Conservation (phyloP, 2,113 vertebrate species). For the Guaruba guarouba region DNA sequence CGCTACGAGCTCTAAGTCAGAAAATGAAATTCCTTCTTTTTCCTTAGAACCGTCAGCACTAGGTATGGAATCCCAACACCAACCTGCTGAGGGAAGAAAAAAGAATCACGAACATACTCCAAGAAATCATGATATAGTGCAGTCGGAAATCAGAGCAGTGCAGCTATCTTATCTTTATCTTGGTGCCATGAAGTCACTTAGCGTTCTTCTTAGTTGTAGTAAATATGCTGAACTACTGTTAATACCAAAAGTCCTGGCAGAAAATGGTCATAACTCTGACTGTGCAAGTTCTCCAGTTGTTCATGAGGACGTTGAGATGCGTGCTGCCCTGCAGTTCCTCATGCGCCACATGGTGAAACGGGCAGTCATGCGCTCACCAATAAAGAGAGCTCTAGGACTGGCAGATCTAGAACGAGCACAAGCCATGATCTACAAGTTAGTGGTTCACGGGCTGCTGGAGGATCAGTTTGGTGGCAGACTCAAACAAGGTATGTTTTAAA, state of each 20-base stretch:
- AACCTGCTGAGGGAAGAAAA: constrained; percentile 78
- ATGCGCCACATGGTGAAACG: constrained; percentile 99
- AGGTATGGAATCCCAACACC: constrained; percentile 70
- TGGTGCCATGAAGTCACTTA: constrained; percentile 95
- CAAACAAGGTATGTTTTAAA: constrained; percentile 79
- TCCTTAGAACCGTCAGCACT: constrained; percentile 69
- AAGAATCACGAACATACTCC: constrained; percentile 82
- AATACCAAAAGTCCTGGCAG: constrained; percentile 90
- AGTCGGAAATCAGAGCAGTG: constrained; percentile 91
- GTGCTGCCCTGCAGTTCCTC: constrained; percentile 91
- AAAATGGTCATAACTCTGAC: constrained; percentile 93
- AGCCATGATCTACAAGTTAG: constrained; percentile 95
- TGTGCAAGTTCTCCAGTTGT: constrained; percentile 82
- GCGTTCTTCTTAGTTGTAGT: constrained; percentile 93
- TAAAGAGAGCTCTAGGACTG: constrained; percentile 91
- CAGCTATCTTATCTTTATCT: constrained; percentile 96
- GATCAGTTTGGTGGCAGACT: constrained; percentile 84
- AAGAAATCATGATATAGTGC: constrained; percentile 78
- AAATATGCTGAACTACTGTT: constrained; percentile 95
- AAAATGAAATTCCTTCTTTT: constrained; percentile 84
- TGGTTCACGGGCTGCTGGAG: constrained; percentile 90
- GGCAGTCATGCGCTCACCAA: constrained; percentile 93
- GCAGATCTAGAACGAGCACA: constrained; percentile 92
- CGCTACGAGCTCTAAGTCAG: constrained; percentile 78
- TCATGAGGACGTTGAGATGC: constrained; percentile 91